These are phyloP conservation scores for Phylloscopus collybita DNA, from an alignment of 2,797 vertebrate genomes.

Conservation along the genomic window DNA sequence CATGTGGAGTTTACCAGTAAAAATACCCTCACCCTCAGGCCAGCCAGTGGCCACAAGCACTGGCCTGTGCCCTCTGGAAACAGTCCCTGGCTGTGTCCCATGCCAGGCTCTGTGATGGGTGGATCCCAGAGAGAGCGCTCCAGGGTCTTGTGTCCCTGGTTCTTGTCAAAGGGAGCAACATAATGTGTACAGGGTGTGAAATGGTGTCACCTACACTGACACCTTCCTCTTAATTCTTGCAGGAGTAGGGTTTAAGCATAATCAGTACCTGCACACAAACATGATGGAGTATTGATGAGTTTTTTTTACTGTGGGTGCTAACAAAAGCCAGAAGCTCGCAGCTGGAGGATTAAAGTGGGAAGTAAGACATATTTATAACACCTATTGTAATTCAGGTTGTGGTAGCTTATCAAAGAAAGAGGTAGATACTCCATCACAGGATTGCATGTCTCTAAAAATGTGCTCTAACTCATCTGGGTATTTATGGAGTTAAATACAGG, in stretches of 20 bases:
- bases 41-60: not conserved
- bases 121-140: not conserved
- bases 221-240: not conserved
- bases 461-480: not conserved
- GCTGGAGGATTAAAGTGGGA: not conserved
- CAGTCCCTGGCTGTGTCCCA: not conserved
- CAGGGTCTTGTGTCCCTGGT: not conserved
- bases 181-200: not conserved
- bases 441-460: not conserved
- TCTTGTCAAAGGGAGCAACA: not conserved
- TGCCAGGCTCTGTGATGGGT: not conserved
- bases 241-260: not conserved
- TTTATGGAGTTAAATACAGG: slow-evolving; percentile 42
- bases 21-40: not conserved
- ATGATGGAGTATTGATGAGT: not conserved
- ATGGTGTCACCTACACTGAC: not conserved
- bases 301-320: not conserved
- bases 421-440: not conserved
- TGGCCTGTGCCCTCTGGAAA: not conserved
- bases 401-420: not conserved
- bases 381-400: not conserved
- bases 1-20: not conserved
- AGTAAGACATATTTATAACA: not conserved
- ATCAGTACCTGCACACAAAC: not conserved
- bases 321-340: not conserved